These are phyloP conservation scores for Lepus europaeus DNA, from an alignment of 2,113 vertebrate species.

Conservation along the genomic window DNA sequence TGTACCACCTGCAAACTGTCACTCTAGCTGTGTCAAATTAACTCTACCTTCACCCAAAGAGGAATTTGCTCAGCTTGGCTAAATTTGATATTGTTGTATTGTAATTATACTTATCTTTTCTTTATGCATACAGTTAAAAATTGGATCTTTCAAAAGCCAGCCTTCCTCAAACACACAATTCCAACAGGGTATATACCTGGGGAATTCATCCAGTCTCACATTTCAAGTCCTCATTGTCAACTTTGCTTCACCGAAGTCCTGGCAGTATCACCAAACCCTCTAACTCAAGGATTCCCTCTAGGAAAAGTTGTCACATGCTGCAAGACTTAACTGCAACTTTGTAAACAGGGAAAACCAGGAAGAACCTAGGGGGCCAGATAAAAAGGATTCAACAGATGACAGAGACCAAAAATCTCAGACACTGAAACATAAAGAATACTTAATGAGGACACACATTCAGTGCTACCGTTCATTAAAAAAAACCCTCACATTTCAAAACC, in stretches of 20 bases:
- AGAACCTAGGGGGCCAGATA: not conserved
- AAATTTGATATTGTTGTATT: not conserved
- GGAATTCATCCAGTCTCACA: not conserved
- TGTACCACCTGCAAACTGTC: not conserved
- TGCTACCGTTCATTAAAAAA: not conserved
- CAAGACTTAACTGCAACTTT: not conserved
- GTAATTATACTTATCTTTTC: not conserved
- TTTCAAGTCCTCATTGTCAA: not conserved
- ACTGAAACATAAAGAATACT: not conserved
- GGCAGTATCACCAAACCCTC: not conserved
- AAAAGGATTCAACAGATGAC: conserved; percentile 5
- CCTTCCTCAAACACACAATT: not conserved
- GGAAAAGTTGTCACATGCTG: not conserved
- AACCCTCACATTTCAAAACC: not conserved
- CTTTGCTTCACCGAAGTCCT: not conserved
- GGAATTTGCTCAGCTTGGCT: not conserved
- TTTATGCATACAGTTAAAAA: conserved; percentile 49
- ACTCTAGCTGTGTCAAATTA: not conserved
- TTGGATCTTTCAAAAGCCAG: not conserved
- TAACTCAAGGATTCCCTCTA: not conserved
- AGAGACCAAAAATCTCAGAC: not conserved
- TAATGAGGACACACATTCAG: not conserved
- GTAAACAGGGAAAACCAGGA: not conserved
- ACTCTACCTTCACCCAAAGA: not conserved
- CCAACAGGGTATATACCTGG: not conserved